Evolutionary conservation across 1,140 invertebrate genomes (phyloP).

Genomic region (Hesperophylax magnus): DNA sequence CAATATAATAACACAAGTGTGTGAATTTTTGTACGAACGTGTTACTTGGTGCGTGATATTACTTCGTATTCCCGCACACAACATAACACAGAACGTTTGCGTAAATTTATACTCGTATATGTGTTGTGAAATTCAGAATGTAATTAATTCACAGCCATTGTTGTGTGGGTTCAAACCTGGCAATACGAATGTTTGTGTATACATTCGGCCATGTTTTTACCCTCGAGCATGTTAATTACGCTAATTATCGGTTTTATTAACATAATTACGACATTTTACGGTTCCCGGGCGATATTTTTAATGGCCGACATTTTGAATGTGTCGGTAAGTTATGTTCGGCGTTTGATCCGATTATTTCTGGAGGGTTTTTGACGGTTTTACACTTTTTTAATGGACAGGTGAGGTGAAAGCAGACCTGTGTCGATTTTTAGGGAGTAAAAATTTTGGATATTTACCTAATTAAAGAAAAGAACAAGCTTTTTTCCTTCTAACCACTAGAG

Average conservation of each 20-base stretch:
- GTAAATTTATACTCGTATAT: no score
- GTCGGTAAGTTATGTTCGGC: slow-evolving; percentile 15
- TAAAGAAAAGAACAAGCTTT: no score
- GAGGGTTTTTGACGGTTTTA: background rate
- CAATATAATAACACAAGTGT: slow-evolving; percentile 2
- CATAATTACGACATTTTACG: slow-evolving; percentile 37
- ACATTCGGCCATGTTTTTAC: background rate
- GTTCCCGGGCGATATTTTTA: slow-evolving; percentile 26
- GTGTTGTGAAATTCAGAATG: background rate
- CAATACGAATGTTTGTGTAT: background rate
- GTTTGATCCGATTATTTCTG: slow-evolving; percentile 15
- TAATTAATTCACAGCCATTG: slow-evolving; percentile 29
- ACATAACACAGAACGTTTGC: no score
- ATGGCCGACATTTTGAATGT: slow-evolving; percentile 25
- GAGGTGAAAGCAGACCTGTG: background rate
- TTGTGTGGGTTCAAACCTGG: background rate
- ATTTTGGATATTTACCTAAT: no score
- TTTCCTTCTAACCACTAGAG: no score
- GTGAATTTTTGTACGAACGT: slow-evolving; percentile 12
- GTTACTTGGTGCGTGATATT: slow-evolving; percentile 8
- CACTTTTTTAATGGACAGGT: slow-evolving; percentile 28
- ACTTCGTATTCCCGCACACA: background rate
- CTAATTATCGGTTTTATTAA: slow-evolving; percentile 43
- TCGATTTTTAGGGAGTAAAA: no score
- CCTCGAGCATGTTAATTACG: slow-evolving; percentile 31